Percentiles rank a stretch among this genome's conserved stretches.
These are phyloP conservation scores for Folsomia manolachei DNA, from an alignment of 2,888 invertebrate genomes.

Conservation along the genomic window DNA sequence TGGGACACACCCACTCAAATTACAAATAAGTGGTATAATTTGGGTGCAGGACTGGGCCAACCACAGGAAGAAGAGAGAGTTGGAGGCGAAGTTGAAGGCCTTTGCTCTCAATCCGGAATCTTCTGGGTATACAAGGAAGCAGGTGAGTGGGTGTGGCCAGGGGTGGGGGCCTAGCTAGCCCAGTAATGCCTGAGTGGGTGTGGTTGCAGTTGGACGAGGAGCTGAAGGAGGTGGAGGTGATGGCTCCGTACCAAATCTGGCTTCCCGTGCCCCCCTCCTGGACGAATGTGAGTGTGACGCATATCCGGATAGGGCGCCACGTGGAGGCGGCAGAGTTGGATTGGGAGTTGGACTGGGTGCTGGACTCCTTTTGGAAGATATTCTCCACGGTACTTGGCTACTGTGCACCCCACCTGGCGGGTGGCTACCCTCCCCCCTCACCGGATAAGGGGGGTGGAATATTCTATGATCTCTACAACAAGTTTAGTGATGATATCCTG, in stretches of 20 bases:
- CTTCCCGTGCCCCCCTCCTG: background rate
- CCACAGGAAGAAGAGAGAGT: background rate
- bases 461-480: constrained; percentile 12
- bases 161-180: background rate
- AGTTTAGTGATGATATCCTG: constrained; percentile 22
- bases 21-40: no score
- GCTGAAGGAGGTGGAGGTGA: constrained; percentile 14
- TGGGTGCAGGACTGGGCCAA: no score
- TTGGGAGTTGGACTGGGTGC: constrained; percentile 27
- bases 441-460: background rate
- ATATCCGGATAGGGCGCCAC: background rate
- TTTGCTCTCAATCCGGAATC: background rate
- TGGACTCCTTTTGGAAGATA: constrained; percentile 33
- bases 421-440: background rate
- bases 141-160: background rate
- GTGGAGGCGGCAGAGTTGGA: constrained; percentile 34
- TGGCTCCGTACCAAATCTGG: constrained; percentile 26
- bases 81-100: constrained; percentile 4
- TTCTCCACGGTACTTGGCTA: constrained; percentile 31
- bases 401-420: constrained; percentile 14
- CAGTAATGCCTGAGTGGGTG: background rate
- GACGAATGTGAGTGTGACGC: background rate
- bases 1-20: no score
- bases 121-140: background rate
- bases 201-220: constrained; percentile 12